Base-by-base conservation (phyloP, 2,888 invertebrate genomes). In the Limnephilus auricula region DNA sequence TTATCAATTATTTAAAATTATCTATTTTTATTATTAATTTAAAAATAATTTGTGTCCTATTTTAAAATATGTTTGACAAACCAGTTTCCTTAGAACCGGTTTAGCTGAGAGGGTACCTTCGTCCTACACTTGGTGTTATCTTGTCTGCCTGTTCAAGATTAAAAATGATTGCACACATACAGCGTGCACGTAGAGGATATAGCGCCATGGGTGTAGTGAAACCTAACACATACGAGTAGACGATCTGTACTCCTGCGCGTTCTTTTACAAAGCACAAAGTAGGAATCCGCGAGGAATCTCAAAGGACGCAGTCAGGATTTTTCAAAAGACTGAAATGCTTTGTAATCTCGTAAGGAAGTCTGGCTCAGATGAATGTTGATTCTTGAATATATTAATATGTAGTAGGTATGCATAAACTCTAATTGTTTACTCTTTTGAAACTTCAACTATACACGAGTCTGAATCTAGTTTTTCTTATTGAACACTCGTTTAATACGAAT, bases 111-210 rank as follows among this genome's bases (percentile, higher is more conserved):
- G 82, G 34, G 34, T 18, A 82, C 82, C 32, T 65, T 65, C 9
- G 82, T 25, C 25, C 82, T 82, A 65, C 15, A 80, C 32, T 34
- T 34, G 34, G 6, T 82, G 32, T 82, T 82, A 82, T 82, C 34
- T n/a, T 82, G 82, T 82, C 82, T 82, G 34, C 9, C 82, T 82
- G 82, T 82, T 32, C 82, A 82, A 82, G 82, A 34, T 82, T 82
- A 82, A 82, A 82, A 82, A 82, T 82, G 82, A 82, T 82, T 82
- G 82, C 82, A 82, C 37, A 82, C 34, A 82, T 6, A 37, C 34
- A 82, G 25, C 34, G 18, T 34, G 15, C 25, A 34, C 9, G 31
- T 34, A 18, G 34, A 82, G 82, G 34, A 65, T n/a, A 25, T 9
- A n/a, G 65, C 65, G 65, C 65, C 65, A 25, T 65, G 65, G 65